Evolutionary conservation across 2,797 vertebrate genomes (phyloP), one percentile per base, ranked within the genome.

Genomic region (Sebastes paucispinis): DNA sequence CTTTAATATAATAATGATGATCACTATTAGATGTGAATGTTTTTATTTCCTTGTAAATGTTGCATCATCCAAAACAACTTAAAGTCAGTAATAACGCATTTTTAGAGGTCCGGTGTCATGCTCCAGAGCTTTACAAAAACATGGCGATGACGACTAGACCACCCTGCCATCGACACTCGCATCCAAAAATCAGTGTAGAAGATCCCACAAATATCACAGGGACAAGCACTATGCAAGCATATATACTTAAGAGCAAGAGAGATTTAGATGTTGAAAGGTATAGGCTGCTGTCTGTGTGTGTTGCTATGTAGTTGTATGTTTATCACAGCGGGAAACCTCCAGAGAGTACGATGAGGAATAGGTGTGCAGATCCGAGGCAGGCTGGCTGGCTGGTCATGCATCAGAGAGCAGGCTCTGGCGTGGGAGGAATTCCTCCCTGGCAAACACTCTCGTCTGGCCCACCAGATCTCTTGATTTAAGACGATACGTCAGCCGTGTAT

Each of bases 231-330:
- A 54, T 9, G 36, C 36, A 54, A 32, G 54, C 50, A 14, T 24
- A 20, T 47, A 16, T 39, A 36, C 34, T 55, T 14, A 55, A 72
- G 36, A 24, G 27, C 34, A 24, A 27, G 68, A 65, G 32, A 83
- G 79, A 84, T 80, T 87, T 75, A 80, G 31, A 84, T 60, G 64
- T 75, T 71, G 73, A 83, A 83, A 82, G 73, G 65, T 60, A 57
- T 18, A 5, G 24, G 11, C 76, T 54, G 69, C 62, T 69, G 79
- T 85, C 31, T 82, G 65, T 72, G 39, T 82, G 81, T 77, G 85
- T 84, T 86, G 82, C 82, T 84, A 64, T 82, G 87, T 79, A 34
- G 50, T 68, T 77, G 75, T 75, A 22, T 89, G 83, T 89, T 91
- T 89, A 88, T 80, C 74, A n/a, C 55, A 5, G 69, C 9, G 3